A percentile compares a stretch with the other conserved stretches of the same genome.
phyloP scores from a whole-genome alignment of 2,888 invertebrate genomes.

The Podotricha telesiphe region DNA sequence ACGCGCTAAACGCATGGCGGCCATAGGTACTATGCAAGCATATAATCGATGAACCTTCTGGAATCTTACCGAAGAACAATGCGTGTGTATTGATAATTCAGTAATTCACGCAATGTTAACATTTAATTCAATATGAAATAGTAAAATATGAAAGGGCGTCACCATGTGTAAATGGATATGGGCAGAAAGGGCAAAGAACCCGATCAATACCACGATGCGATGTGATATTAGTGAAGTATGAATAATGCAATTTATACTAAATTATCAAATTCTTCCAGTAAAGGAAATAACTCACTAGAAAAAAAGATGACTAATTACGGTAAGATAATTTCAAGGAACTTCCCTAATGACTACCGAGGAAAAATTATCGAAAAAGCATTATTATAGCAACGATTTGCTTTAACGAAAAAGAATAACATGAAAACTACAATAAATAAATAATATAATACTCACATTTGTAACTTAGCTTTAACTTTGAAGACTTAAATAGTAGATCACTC shows the following conservation, averaged over 20 bases:
- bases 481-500: conserved; percentile 71
- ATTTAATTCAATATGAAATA: not conserved
- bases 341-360: conserved; percentile 25
- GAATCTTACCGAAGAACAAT: conserved; percentile 49
- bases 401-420: not conserved
- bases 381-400: not conserved
- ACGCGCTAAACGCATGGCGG: conserved; percentile 49
- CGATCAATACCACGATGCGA: not conserved
- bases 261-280: not conserved
- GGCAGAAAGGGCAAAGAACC: conserved; percentile 18
- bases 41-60: conserved; percentile 66
- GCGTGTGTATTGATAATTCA: not conserved
- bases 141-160: not conserved
- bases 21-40: conserved; percentile 54
- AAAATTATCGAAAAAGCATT: not conserved
- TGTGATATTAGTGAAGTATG: not conserved
- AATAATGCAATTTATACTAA: not conserved
- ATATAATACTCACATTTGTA: conserved; percentile 64
- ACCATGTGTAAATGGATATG: conserved; percentile 24
- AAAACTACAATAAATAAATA: conserved; percentile 26
- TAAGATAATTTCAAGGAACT: conserved; percentile 47
- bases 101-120: not conserved
- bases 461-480: conserved; percentile 56
- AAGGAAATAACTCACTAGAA: not conserved
- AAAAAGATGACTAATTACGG: conserved; percentile 33